Base-by-base conservation (phyloP, 2,113 vertebrate species). In the Xiphophorus maculatus region DNA sequence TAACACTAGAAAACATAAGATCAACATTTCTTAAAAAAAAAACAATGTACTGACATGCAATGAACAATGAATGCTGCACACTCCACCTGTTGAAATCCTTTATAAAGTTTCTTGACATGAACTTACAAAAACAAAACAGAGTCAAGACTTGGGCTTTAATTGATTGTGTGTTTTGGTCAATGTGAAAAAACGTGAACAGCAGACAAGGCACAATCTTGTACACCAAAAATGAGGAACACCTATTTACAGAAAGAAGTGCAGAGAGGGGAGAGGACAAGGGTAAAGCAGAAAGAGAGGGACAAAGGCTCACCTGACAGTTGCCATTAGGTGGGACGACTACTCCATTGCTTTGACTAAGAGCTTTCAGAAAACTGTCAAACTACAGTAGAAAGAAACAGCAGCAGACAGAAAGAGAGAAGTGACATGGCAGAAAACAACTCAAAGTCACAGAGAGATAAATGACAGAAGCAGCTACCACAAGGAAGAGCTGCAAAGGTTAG, bases 301-400 rank as follows among this genome's bases (percentile, higher is more conserved):
- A 88, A 64, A 81, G 66, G 84, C 92, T 93, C 91, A 93, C 92
- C 92, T 93, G 90, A 80, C 85, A 84, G 83, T 82, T 92, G 83
- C 81, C 87, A 89, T 89, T 88, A 77, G 82, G 74, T 87, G 92
- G 90, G 5, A 90, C 79, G 77, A 79, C 86, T 88, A 93, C 54
- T 84, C 92, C 92, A 92, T 93, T 93, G 89, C 88, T 93, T 88
- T 93, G 90, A 85, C 88, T 91, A 90, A 93, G 82, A 54, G 74
- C 81, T 91, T 93, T 93, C 65, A 93, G 89, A 90, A 93, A 87
- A 88, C 73, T 88, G 86, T 92, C 90, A 91, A 91, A 93, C 91
- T 93, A 90, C 66, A 85, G 76, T 76, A 73, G 85, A 42, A 81
- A 77, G 72, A 82, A 81, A 81, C 51, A 85, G 74, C 51, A 58